These are phyloP conservation scores for Calidris pugnax DNA, from an alignment of 2,113 vertebrate genomes.

Conservation along the genomic window DNA sequence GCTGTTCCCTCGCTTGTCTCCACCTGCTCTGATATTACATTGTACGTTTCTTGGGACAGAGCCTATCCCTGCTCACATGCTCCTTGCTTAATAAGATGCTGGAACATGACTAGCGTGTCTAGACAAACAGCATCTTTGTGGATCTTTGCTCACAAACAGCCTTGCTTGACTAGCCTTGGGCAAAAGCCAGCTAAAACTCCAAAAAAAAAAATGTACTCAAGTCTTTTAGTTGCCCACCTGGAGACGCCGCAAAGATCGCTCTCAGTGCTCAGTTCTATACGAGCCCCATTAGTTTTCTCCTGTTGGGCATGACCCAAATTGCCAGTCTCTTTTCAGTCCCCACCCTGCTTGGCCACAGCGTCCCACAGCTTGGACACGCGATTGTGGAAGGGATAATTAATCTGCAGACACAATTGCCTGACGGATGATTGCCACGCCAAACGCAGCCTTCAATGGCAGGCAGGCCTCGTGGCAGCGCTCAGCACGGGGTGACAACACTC, in stretches of 20 bases:
- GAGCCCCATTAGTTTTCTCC: neutral
- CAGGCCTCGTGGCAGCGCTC: neutral
- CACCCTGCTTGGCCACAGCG: neutral
- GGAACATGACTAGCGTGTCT: neutral
- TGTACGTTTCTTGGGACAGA: neutral
- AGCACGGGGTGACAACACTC: neutral
- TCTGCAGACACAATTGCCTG: neutral
- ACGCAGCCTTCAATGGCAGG: neutral
- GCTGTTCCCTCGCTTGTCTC: neutral
- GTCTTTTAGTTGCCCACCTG: neutral
- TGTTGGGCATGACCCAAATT: neutral
- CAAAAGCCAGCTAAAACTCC: neutral
- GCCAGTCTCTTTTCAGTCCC: neutral
- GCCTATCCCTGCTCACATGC: neutral
- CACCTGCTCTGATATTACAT: neutral
- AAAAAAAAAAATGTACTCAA: neutral
- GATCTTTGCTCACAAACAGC: neutral
- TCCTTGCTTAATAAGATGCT: neutral
- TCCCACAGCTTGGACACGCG: neutral
- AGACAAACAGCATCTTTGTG: neutral
- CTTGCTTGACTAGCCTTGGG: neutral
- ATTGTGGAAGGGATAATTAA: neutral
- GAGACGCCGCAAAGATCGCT: neutral
- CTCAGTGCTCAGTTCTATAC: neutral
- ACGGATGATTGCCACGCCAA: neutral